Evolutionary conservation across 2,888 invertebrate genomes (phyloP).

Genomic region (Pyrgus malvae): DNA sequence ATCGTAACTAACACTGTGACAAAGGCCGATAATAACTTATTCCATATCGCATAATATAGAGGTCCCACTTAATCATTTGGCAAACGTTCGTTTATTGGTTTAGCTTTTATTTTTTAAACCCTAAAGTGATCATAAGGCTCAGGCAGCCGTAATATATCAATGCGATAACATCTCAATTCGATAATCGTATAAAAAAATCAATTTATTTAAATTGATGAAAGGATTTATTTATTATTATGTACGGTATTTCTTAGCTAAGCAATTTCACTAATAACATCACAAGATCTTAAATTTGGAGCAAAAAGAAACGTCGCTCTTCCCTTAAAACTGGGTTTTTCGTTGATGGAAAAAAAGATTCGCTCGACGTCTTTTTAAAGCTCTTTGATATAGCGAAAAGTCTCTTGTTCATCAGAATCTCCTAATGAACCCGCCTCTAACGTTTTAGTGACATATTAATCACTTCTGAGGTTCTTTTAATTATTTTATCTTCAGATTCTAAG

Average conservation of each 20-base stretch:
- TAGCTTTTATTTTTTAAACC: slow-evolving; percentile 6
- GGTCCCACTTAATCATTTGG: slow-evolving; percentile 3
- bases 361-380: slow-evolving; percentile 17
- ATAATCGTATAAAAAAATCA: too few species aligned
- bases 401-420: slow-evolving; percentile 7
- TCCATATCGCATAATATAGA: slow-evolving; percentile 5
- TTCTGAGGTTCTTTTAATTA: neutral
- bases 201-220: too few species aligned
- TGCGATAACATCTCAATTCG: neutral
- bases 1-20: slow-evolving; percentile 2
- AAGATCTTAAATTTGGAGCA: slow-evolving; percentile 8
- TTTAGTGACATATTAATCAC: slow-evolving; percentile 6
- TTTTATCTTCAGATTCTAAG: too few species aligned
- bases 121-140: neutral
- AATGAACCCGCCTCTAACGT: slow-evolving; percentile 4
- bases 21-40: slow-evolving; percentile 15
- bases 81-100: neutral
- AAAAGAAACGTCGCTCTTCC: slow-evolving; percentile 1
- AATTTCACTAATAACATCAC: slow-evolving; percentile 5
- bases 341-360: slow-evolving; percentile 20
- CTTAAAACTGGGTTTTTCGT: slow-evolving; percentile 4
- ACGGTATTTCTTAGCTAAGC: neutral
- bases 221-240: too few species aligned
- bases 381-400: slow-evolving; percentile 18
- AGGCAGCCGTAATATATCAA: slow-evolving; percentile 6